Evolutionary conservation across 2,888 invertebrate genomes (phyloP), one percentile per base, ranked within the genome.

Genomic region (Vesta saturnalis): DNA sequence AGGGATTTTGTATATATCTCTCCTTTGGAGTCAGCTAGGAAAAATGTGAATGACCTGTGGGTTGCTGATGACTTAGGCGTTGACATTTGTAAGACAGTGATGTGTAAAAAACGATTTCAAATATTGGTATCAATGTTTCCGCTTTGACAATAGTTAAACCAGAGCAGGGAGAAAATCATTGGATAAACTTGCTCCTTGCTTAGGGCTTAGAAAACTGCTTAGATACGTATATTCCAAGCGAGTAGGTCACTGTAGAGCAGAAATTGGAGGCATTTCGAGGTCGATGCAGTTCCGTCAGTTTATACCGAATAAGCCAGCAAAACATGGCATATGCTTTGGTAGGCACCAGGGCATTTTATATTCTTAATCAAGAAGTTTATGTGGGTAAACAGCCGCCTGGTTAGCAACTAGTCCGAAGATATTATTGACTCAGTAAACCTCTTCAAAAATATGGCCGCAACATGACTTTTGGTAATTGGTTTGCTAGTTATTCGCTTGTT

Each of bases 341-440:
- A 46, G 46, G n/a, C 14, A 4, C 14, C 6, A 6, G n/a, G 14
- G n/a, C 4, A 12, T 46, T 46, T 46, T 46, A 46, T 46, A 14
- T 46, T 14, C 14, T 46, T 4, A 12, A 46, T 46, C 46, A 46
- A 46, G n/a, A n/a, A 14, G 6, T 14, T 8, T 46, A 46, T 46
- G 46, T 46, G 6, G 14, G 46, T n/a, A 46, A 46, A n/a, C 46
- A 46, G 14, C 46, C 46, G 3, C 4, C 46, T 46, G 46, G 46
- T 46, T 46, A 46, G 46, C 14, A 46, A 46, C 46, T 8, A 46
- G n/a, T n/a, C 6, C 4, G 46, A 46, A n/a, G 46, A 46, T 46
- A 46, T n/a, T 46, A n/a, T 14, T 46, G 46, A n/a, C 46, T 46
- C 14, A 46, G 46, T 46, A 46, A 46, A 46, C 46, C 46, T 46